Evolutionary conservation across 2,888 invertebrate genomes (phyloP), one percentile per base, ranked within the genome.

Genomic region (Erebia aethiops): DNA sequence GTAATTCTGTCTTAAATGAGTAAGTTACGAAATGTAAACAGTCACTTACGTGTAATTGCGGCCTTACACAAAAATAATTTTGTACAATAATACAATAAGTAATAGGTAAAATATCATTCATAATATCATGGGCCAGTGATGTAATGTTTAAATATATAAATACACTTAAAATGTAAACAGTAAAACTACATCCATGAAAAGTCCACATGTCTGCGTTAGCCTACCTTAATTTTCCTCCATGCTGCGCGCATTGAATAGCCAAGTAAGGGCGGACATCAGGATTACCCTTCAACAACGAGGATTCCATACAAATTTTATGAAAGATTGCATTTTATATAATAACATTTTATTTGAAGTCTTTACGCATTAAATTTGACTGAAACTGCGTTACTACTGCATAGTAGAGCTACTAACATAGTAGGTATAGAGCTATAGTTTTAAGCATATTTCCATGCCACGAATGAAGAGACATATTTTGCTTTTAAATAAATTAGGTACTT

Each of bases 191-290:
- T 49, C 49, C 49, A 62, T 46, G 46, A 62, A 90, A 90, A 90
- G 83, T 87, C 88, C 86, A 85, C 87, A 89, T 91, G 89, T 87
- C 86, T 87, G 82, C 80, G 78, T 83, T 81, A 86, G 87, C 83
- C 86, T 87, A 89, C 91, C 91, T 91, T 91, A 90, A 91, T 91
- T 91, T 90, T 89, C 87, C 87, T 87, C 80, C 78, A 78, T 73
- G 81, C 77, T 73, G 80, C 86, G 85, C 81, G 86, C 77, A 76
- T 84, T 85, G 91, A 89, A 91, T 91, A 91, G 82, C 82, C 88
- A 91, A 87, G 82, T 79, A 82, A 80, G 82, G 81, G 76, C 84
- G 86, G 86, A 85, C 86, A 87, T 86, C 86, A 84, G 85, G 83
- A 82, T 77, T 73, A 78, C 82, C 81, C 62, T 62, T 80, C 80